Base-by-base conservation (phyloP, 2,888 invertebrate genomes). In the Pimpla rufipes region DNA sequence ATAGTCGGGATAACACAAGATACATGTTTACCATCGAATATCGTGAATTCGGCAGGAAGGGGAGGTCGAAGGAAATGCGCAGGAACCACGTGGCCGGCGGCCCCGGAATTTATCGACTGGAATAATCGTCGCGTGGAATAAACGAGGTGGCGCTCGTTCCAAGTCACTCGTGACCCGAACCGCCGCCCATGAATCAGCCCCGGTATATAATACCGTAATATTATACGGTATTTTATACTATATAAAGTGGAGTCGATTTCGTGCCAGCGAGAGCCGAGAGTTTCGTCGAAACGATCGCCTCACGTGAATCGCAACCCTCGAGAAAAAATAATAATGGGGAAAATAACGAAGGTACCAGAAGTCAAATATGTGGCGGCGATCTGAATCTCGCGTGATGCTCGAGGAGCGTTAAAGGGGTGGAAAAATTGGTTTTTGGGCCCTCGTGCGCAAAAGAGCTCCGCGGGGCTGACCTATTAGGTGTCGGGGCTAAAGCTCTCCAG, bases 81-180 rank as follows among this genome's bases (percentile, higher is more conserved):
- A 66, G 45, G 66, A 71, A 79, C 68, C 62, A 67, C 76, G 79
- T 74, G 79, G 35, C 68, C 81, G 79, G 55, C 75, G 84, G 77
- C 77, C 84, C 75, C 83, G 85, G 79, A 86, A 86, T 88, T 86
- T 86, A 88, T 88, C 83, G 86, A 79, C 74, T 75, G 85, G 86
- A 88, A 88, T 86, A 87, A 88, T 87, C 83, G 87, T 86, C 81
- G 85, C 71, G 55, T 57, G 82, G 62, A 79, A 83, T 77, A 77
- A 80, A 80, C 79, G 75, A 83, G 70, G 70, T 47, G 55, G 18
- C 23, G 11, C 29, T 67, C 55, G 64, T 79, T 75, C 70, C 68
- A 78, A 79, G 68, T 82, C 75, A 75, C 74, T 75, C 66, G 82
- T 68, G 82, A 83, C 75, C 64, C 71, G 79, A 70, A 78, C 47